Evolutionary conservation across 92 coral and sea anemone species (phyloP), one percentile per base, ranked within the genome.

Genomic region (Blastomussa wellsi): DNA sequence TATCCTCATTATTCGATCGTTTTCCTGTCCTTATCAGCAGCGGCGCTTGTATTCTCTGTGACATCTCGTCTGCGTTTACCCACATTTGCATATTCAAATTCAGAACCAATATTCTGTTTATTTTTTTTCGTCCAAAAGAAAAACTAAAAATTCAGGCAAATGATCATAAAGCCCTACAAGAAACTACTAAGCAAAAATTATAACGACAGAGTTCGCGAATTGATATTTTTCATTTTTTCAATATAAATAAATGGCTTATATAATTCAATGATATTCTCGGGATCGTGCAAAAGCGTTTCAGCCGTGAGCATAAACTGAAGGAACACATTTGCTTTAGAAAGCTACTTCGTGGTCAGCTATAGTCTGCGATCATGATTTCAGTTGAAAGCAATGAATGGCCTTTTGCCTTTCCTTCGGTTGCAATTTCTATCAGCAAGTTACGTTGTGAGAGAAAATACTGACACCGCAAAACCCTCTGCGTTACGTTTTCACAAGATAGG

Each of bases 1-100:
- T 62, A 62, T 62, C n/a, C n/a, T n/a, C 2, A 62, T 28, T 9
- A 62, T 62, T 62, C 68, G 24, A n/a, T 12, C 11, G 29, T 57
- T 29, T 77, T 77, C 81, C 35, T 16, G 31, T 39, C 59, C 62
- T 12, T 29, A 10, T 60, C 38, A n/a, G 9, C 28, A 28, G 15
- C 7, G 4, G 28, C n/a, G 26, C 24, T 26, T 41, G 29, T 41
- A 2, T 48, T 35, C 9, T 7, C 79, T 28, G 11, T 19, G n/a
- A n/a, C 24, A 26, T 17, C 16, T 33, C n/a, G 38, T 35, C 10
- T 32, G n/a, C 31, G 52, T 32, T 77, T 32, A n/a, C 42, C 19
- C 4, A 0, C 42, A 76, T 77, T 53, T 77, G 67, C 80, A 77
- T 77, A 77, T 77, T 53, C n/a, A 53, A 51, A 53, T 51, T 51